Evolutionary conservation across 2,113 vertebrate species (phyloP).

Genomic region (Sardina pilchardus): DNA sequence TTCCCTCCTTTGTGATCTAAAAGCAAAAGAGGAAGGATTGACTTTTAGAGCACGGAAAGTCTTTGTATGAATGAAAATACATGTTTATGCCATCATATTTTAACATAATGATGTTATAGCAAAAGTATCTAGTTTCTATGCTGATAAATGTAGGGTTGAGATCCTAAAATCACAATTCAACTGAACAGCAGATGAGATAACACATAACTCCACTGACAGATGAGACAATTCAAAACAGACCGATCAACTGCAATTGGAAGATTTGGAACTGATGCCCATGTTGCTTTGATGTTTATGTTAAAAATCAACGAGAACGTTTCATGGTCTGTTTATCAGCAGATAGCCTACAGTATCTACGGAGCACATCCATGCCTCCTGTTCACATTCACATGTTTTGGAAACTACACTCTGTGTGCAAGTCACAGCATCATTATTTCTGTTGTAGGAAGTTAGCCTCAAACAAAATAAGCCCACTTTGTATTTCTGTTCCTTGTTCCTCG

Average conservation of each 20-base stretch:
- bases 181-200: too few relatives aligned
- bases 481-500: background rate
- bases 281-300: background rate
- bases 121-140: too few relatives aligned
- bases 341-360: background rate
- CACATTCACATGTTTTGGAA: background rate
- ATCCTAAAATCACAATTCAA: too few relatives aligned
- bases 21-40: too few relatives aligned
- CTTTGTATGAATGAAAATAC: too few relatives aligned
- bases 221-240: too few relatives aligned
- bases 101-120: too few relatives aligned
- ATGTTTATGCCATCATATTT: too few relatives aligned
- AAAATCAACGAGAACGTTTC: background rate
- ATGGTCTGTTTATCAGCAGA: background rate
- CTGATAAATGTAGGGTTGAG: too few relatives aligned
- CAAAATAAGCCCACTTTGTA: background rate
- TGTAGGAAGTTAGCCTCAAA: background rate
- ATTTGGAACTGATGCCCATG: background rate
- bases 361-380: background rate
- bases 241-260: background rate
- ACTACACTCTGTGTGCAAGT: background rate
- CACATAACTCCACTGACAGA: too few relatives aligned
- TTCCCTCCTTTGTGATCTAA: too few relatives aligned
- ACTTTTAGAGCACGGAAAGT: too few relatives aligned
- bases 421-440: background rate